Percentiles rank a stretch among this genome's conserved stretches.
phyloP scores from a whole-genome alignment of 2,888 invertebrate genomes.

The Heliconius cydno region DNA sequence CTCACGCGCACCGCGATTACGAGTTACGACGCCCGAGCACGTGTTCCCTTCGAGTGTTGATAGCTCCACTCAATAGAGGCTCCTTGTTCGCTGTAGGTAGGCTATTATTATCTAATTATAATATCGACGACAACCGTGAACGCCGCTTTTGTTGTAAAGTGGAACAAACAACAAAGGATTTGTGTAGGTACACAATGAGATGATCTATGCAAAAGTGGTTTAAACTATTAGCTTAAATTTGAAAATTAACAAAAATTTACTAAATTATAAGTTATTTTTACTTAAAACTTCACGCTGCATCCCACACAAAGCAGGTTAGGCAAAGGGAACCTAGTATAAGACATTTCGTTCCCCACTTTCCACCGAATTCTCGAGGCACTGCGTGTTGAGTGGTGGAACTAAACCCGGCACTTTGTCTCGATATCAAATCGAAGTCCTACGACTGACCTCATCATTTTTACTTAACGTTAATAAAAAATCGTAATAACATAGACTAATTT shows the following conservation, averaged over 20 bases:
- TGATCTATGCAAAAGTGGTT: not conserved
- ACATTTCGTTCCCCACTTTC: no score
- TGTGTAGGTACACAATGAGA: not conserved
- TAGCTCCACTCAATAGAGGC: conserved; percentile 41
- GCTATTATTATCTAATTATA: conserved; percentile 33
- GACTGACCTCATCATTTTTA: no score
- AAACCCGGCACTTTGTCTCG: no score
- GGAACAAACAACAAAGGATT: conserved; percentile 5
- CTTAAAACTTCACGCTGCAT: no score
- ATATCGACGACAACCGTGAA: conserved; percentile 18
- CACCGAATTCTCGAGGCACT: no score
- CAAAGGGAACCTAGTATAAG: no score
- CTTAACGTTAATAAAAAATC: no score
- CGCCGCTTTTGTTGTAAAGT: conserved; percentile 3
- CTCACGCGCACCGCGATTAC: conserved; percentile 49
- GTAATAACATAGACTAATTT: not conserved
- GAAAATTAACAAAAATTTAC: not conserved
- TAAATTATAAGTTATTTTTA: not conserved
- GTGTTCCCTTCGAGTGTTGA: conserved; percentile 48
- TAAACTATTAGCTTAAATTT: not conserved
- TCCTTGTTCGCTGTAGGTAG: conserved; percentile 39
- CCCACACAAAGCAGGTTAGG: no score
- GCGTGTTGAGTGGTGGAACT: no score
- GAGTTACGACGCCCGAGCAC: conserved; percentile 49
- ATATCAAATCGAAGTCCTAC: no score